Evolutionary conservation across 2,113 vertebrate genomes (phyloP), one percentile per base, ranked within the genome.

Genomic region (Pongo abelii): DNA sequence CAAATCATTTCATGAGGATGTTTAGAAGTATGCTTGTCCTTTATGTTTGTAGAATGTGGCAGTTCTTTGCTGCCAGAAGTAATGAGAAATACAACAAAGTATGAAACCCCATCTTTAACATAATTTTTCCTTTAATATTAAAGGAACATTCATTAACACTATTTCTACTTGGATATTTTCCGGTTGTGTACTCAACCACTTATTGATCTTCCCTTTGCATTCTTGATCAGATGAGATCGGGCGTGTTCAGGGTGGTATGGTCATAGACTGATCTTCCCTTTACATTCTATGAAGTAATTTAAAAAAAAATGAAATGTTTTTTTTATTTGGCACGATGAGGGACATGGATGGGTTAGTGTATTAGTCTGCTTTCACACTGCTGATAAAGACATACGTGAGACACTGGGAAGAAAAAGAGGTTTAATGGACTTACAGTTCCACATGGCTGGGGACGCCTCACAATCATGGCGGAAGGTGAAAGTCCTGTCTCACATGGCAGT

Each of bases 131-230:
- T 88, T 85, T 64, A 30, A 64, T 64, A 64, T 64, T 64, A 30
- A 64, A 64, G 12, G 61, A 64, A 64, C 61, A 30, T 64, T 97
- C 50, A 88, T 38, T 91, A 55, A 88, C 6, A 67, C 2, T n/a
- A 25, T 77, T 91, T 97, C 61, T 84, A 6, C 69, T 91, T 92
- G 75, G 70, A 75, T 32, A 32, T 83, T 97, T 91, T 88, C 61
- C 61, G 64, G 23, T 94, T 48, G 23, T 6, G 75, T 4, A 59
- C 17, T 27, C 79, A n/a, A 85, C 17, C 27, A 74, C 1, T 87
- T 83, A 67, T 22, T 59, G 64, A 91, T 94, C 11, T 10, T 61
- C 23, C 6, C 18, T 83, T 89, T 70, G 30, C 27, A 64, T 64
- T 64, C 61, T 30, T 64, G 61, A 64, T 64, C 61, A 64, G 61